Evolutionary conservation across 2,113 vertebrate genomes (phyloP), one percentile per base, ranked within the genome.

Genomic region (Lepus timidus): DNA sequence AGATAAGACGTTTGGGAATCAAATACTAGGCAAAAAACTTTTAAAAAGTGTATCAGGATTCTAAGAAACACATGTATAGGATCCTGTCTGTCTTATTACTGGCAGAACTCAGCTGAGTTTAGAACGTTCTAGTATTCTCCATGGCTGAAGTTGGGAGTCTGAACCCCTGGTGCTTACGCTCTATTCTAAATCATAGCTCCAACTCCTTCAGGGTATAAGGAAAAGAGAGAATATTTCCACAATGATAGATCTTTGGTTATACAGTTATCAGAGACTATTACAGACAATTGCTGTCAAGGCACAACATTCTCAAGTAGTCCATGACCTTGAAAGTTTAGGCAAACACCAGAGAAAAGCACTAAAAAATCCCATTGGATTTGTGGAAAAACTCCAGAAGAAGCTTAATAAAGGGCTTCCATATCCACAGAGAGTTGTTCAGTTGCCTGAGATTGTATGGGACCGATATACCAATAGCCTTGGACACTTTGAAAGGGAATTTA

Each of bases 211-310:
- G 95, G 75, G 96, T 95, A 95, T 90, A 94, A 96, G 75, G 85
- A 96, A 92, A 96, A 96, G 96, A 96, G 78, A 94, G 92, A 82
- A 49, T 92, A 76, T 96, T 96, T 92, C 95, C 95, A 96, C 97
- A 97, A 96, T 97, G 96, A 89, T 97, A 97, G 95, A 95, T 95
- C 96, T 97, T 95, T 97, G 96, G 94, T 96, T 97, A 44, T 93
- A 81, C 96, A 97, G 97, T 99, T 99, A 99, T 98, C 99, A 99
- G 99, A 99, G 99, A 98, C 98, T 99, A 96, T 99, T 99, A 98
- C 99, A 99, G 99, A 99, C 99, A 96, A 99, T 99, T 96, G 99
- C 99, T 61, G 99, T 99, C 9, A 99, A 99, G 98, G 99, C 99
- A 97, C 99, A 99, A 96, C 99, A 99, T 83, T 99, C 99, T 76